Percentiles rank a stretch among this genome's conserved stretches.
phyloP scores from a whole-genome alignment of 2,888 invertebrate species.

The Aphodius sticticus region DNA sequence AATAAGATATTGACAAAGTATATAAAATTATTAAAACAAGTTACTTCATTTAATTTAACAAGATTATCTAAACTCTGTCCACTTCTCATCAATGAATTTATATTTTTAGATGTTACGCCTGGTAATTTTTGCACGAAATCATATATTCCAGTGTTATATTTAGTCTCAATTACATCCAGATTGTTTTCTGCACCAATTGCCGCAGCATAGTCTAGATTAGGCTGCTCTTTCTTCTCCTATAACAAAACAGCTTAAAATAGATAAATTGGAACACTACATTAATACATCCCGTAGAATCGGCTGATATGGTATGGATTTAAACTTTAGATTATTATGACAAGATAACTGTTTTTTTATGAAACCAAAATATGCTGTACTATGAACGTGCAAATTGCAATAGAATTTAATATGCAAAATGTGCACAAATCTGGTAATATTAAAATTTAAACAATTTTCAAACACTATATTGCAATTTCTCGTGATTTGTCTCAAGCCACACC shows the following conservation, averaged over 20 bases:
- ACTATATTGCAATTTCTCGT: too few relatives aligned
- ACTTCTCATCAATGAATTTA: constrained; percentile 77
- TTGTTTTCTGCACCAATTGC: constrained; percentile 74
- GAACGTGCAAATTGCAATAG: too few relatives aligned
- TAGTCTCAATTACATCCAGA: constrained; percentile 61
- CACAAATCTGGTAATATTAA: too few relatives aligned
- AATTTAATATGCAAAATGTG: too few relatives aligned
- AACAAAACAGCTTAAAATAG: constrained; percentile 42
- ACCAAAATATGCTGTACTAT: too few relatives aligned
- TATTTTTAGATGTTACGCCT: constrained; percentile 88
- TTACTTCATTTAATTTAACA: constrained; percentile 48
- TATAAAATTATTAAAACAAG: neutral
- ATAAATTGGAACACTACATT: constrained; percentile 18
- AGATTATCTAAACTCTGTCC: constrained; percentile 73
- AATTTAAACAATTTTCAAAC: too few relatives aligned
- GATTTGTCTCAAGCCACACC: too few relatives aligned
- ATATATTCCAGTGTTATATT: constrained; percentile 69
- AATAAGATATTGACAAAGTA: constrained; percentile 18
- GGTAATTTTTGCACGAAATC: constrained; percentile 84
- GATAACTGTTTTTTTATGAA: too few relatives aligned
- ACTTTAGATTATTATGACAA: too few relatives aligned
- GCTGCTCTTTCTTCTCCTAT: constrained; percentile 83
- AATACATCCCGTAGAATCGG: neutral
- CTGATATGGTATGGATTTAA: too few relatives aligned
- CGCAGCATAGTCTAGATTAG: constrained; percentile 75